These are phyloP conservation scores for Rhynchonema sp. DNA, from an alignment of 2,888 invertebrate species.

Conservation along the genomic window DNA sequence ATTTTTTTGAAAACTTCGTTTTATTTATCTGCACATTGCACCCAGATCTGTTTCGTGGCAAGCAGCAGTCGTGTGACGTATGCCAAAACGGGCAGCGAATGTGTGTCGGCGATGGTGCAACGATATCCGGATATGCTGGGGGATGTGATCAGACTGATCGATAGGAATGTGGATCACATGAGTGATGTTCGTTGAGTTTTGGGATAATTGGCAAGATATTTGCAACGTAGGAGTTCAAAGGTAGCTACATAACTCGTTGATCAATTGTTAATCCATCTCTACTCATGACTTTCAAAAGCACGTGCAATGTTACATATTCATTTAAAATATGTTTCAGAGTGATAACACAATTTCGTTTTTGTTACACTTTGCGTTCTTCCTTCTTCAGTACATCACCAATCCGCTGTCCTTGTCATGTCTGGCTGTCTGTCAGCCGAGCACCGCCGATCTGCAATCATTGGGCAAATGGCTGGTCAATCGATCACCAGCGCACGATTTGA, in stretches of 20 bases:
- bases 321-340: not conserved
- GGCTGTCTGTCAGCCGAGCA: not conserved
- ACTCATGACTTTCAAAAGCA: not conserved
- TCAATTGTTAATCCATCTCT: not conserved
- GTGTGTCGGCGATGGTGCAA: constrained; percentile 11
- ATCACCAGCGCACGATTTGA: constrained; percentile 12
- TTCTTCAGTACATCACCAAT: constrained; percentile 11
- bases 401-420: not conserved
- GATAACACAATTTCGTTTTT: not conserved
- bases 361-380: not conserved
- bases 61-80: constrained; percentile 14
- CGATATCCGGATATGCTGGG: constrained; percentile 14
- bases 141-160: constrained; percentile 14
- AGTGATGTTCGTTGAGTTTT: constrained; percentile 7
- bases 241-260: not conserved
- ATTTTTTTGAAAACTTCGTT: too few relatives aligned
- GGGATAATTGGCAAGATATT: not conserved
- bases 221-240: not conserved
- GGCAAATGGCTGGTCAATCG: constrained; percentile 24
- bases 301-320: not conserved
- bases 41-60: constrained; percentile 22
- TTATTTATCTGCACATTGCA: too few relatives aligned
- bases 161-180: constrained; percentile 20
- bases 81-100: constrained; percentile 24
- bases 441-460: constrained; percentile 4